phyloP scores from a whole-genome alignment of 1,140 invertebrate genomes.

The Pissodes strobi region DNA sequence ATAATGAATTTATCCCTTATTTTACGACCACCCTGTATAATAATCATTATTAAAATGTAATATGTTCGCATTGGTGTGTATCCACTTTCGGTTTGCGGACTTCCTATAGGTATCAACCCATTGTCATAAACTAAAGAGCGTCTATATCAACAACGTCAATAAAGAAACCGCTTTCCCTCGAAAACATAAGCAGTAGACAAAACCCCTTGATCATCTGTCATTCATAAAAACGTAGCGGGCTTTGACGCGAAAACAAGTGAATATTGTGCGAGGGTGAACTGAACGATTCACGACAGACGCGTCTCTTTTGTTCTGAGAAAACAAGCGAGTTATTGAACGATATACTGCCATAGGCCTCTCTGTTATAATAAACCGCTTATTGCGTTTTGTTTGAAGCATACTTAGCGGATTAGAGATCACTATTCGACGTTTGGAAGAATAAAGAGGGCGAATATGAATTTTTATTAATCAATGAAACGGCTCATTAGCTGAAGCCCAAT shows the following conservation, averaged over 20 bases:
- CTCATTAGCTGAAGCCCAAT: no score
- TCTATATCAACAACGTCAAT: constrained; percentile 22
- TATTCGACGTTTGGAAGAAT: constrained; percentile 1
- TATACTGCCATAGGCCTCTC: constrained; percentile 28
- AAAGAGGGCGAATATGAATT: constrained; percentile 12
- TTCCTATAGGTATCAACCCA: no score
- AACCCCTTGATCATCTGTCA: constrained; percentile 50
- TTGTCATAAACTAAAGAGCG: neutral
- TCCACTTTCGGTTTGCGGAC: no score
- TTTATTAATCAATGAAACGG: no score
- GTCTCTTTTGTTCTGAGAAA: constrained; percentile 41
- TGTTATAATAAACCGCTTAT: constrained; percentile 51
- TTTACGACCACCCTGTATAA: no score
- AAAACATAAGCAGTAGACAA: constrained; percentile 30
- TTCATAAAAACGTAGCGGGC: constrained; percentile 44
- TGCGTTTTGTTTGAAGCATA: constrained; percentile 46
- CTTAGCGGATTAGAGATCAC: constrained; percentile 42
- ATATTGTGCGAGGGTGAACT: constrained; percentile 42
- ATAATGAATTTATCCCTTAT: no score
- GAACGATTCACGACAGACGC: constrained; percentile 41
- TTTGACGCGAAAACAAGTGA: constrained; percentile 51
- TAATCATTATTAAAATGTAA: no score
- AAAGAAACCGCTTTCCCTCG: constrained; percentile 20
- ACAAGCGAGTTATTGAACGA: constrained; percentile 42
- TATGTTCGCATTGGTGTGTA: no score